Conservation (phyloP, 2,797 vertebrate species). For the Melanogrammus aeglefinus region DNA sequence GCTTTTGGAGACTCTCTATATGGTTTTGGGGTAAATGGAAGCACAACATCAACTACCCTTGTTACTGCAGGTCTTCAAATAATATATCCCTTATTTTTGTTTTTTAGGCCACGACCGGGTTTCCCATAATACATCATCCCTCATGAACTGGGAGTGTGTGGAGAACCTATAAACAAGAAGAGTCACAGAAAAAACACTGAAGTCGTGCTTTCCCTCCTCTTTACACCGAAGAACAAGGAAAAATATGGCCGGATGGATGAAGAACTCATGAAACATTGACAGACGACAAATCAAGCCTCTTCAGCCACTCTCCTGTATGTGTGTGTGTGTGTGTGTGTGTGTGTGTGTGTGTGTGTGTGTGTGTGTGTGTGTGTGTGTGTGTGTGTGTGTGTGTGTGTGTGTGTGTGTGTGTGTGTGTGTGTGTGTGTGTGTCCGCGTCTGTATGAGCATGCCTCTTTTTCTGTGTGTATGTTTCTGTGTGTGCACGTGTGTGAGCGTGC, state of each 20-base stretch:
- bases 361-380: too few species aligned
- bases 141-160: neutral
- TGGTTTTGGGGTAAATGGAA: neutral
- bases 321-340: neutral
- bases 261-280: too few species aligned
- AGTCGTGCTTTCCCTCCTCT: neutral
- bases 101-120: neutral
- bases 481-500: too few species aligned
- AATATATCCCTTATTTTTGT: neutral
- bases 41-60: neutral
- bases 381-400: neutral
- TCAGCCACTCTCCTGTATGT: neutral
- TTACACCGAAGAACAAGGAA: neutral
- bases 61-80: neutral
- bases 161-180: too few species aligned
- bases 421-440: neutral
- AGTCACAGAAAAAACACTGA: too few species aligned
- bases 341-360: neutral
- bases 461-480: too few species aligned
- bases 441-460: too few species aligned
- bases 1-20: neutral
- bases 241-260: neutral
- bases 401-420: neutral
- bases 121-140: neutral
- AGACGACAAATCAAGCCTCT: too few species aligned